phyloP scores from a whole-genome alignment of 2,113 vertebrate species.

The Ciconia stormi region DNA sequence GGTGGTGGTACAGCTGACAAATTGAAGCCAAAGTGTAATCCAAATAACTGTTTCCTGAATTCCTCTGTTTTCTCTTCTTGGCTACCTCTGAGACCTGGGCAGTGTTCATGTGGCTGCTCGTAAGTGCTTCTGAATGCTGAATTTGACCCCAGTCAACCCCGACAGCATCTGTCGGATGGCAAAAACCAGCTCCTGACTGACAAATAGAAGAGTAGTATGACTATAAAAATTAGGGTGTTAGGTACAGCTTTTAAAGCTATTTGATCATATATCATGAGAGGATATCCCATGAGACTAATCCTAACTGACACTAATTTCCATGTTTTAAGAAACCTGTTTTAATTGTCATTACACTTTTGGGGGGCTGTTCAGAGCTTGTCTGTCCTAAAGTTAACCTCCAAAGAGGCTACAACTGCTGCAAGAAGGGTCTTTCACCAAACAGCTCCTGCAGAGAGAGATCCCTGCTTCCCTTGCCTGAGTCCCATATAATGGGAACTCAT shows the following conservation, averaged over 20 bases:
- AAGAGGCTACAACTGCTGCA: not conserved
- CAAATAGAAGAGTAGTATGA: not conserved
- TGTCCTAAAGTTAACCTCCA: not conserved
- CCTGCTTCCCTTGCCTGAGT: not conserved
- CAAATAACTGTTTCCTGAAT: not conserved
- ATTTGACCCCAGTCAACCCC: not conserved
- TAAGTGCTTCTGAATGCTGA: not conserved
- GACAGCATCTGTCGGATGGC: not conserved
- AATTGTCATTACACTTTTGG: not conserved
- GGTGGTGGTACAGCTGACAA: conserved; percentile 19
- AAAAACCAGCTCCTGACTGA: not conserved
- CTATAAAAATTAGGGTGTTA: not conserved
- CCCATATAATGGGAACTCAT: not conserved
- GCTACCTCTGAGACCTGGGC: not conserved
- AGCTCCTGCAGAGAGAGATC: not conserved
- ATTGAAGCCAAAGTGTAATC: not conserved
- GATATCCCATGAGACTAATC: not conserved
- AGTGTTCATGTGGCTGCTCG: not conserved
- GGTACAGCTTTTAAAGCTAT: not conserved
- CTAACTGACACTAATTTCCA: not conserved
- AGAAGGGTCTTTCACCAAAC: not conserved
- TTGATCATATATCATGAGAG: not conserved
- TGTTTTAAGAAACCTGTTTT: not conserved
- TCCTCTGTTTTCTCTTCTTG: not conserved
- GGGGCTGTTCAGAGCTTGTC: not conserved